Evolutionary conservation across 2,888 invertebrate genomes (phyloP), one percentile per base, ranked within the genome.

Genomic region (Hirudinaria manillensis): DNA sequence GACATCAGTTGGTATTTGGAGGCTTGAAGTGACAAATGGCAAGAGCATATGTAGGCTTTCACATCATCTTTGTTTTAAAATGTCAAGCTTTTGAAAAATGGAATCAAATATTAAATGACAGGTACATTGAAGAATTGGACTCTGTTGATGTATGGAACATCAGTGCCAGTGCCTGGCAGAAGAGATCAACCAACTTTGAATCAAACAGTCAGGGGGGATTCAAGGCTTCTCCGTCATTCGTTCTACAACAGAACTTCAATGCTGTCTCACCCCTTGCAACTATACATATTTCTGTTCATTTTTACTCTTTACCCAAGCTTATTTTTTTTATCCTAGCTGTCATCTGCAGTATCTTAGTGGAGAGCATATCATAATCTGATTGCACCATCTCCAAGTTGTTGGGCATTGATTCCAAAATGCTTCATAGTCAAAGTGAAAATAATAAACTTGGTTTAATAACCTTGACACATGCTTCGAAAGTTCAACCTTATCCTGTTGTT

Each of bases 1-100:
- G 85, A 89, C 90, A 45, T 94, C 97, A 0, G 89, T 92, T 79
- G 99, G 99, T 66, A 89, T 90, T 78, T 99, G 99, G 99, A 91
- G 91, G 82, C 88, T 99, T 77, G 94, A 96, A 86, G 93, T 99
- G 77, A 94, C 94, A 27, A 79, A 78, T 66, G 78, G 77, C 4
- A 77, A 72, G n/a, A 77, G 77, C 61, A 56, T 72, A 51, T 77
- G 79, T 79, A 68, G 76, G 75, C 13, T 45, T 45, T 2, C 1
- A 45, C 6, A 4, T 6, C 67, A 27, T 51, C 53, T 66, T 21
- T 32, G 36, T 45, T 76, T 45, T 45, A 16, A 10, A 45, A 45
- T 16, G 10, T 45, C 16, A 45, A 36, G 10, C 36, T 36, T 36
- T 36, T 6, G 36, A 10, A 36, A 36, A 16, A 45, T 16, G 16